phyloP scores from a whole-genome alignment of 2,113 vertebrate species.

The Rhea pennata region DNA sequence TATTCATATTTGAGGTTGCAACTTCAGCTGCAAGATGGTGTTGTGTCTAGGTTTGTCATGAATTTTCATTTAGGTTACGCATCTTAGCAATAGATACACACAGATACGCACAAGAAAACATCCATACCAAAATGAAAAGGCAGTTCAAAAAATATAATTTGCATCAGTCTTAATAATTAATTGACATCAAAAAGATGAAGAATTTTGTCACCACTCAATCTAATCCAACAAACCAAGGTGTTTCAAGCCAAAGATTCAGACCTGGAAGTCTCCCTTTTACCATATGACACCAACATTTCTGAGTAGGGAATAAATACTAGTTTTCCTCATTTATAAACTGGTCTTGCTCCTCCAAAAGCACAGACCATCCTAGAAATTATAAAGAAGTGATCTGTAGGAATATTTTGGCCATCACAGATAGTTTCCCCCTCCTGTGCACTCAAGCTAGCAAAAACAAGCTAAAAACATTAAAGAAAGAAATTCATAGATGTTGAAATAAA shows the following conservation, averaged over 20 bases:
- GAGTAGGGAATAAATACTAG: rapidly evolving
- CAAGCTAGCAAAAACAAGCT: neutral
- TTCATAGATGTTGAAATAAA: neutral
- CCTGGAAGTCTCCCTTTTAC: neutral
- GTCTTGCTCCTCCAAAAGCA: neutral
- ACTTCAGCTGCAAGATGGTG: neutral
- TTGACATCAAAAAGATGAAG: neutral
- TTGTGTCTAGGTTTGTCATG: neutral
- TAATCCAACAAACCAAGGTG: neutral
- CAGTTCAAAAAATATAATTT: neutral
- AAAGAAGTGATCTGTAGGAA: neutral
- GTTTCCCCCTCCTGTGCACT: neutral
- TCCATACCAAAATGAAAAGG: neutral
- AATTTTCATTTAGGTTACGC: neutral
- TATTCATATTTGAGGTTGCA: neutral
- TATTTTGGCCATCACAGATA: neutral
- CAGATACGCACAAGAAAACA: neutral
- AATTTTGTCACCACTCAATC: neutral
- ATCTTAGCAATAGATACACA: neutral
- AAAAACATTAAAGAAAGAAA: neutral
- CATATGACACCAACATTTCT: neutral
- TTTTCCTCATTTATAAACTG: neutral
- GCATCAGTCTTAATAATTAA: neutral
- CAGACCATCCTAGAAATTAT: neutral
- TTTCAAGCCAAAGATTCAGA: neutral